Percentiles rank a stretch among this genome's conserved stretches.
Conservation (phyloP, 2,888 invertebrate species). For the Shargacucullia verbasci region DNA sequence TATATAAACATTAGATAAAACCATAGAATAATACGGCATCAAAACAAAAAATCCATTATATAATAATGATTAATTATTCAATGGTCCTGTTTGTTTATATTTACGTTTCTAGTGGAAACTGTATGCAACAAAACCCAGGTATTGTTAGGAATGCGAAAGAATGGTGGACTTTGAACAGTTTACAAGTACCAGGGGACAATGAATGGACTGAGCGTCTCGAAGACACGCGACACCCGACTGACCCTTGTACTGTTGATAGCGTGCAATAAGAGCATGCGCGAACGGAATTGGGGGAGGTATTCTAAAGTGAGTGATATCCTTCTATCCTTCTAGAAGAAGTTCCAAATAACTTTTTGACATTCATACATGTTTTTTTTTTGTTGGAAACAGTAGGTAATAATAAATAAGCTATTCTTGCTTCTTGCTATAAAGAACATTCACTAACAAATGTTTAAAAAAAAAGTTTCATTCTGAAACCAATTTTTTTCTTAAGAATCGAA, state of each 20-base stretch:
- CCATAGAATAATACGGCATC: no score
- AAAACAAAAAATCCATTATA: not conserved
- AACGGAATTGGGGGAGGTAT: conserved; percentile 22
- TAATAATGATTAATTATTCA: not conserved
- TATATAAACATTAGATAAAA: no score
- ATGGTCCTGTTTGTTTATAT: conserved; percentile 47
- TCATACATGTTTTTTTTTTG: no score
- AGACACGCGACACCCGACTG: conserved; percentile 57
- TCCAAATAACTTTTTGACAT: no score
- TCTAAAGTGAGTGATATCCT: conserved; percentile 2
- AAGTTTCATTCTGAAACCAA: no score
- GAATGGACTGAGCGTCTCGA: conserved; percentile 50
- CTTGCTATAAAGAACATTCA: no score
- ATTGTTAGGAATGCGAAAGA: conserved; percentile 50
- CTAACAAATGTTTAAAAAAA: no score
- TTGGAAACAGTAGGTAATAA: no score
- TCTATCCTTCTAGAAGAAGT: no score
- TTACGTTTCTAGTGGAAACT: conserved; percentile 17
- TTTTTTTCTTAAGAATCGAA: no score
- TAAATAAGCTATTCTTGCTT: no score
- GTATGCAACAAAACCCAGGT: conserved; percentile 45
- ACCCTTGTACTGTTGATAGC: conserved; percentile 61
- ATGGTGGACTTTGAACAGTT: conserved; percentile 62
- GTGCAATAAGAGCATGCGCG: conserved; percentile 23
- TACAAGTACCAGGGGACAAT: conserved; percentile 57